phyloP scores from a whole-genome alignment of 2,113 vertebrate species.

The Hemiprocne comata region DNA sequence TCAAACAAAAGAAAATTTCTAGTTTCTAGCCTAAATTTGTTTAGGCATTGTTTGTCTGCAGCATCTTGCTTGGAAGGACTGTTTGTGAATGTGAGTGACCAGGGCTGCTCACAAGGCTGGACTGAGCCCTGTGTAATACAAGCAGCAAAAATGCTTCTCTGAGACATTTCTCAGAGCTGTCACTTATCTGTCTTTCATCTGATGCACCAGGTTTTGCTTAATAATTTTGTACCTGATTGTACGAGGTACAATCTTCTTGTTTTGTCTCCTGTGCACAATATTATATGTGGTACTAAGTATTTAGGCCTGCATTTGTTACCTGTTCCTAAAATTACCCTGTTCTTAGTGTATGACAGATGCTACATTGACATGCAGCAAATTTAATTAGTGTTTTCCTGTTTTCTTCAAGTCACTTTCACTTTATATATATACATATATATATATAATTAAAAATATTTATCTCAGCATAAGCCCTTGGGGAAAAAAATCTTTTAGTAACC shows the following conservation, averaged over 20 bases:
- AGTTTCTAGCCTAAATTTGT: neutral
- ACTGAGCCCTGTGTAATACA: fast-evolving
- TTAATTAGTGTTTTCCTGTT: neutral
- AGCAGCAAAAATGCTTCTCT: neutral
- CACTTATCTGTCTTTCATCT: neutral
- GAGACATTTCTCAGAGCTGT: neutral
- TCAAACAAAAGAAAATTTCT: neutral
- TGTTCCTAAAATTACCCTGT: neutral
- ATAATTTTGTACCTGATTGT: neutral
- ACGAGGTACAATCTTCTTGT: neutral
- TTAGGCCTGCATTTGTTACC: neutral
- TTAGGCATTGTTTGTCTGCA: neutral
- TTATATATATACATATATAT: neutral
- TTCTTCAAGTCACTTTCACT: neutral
- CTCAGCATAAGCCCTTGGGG: neutral
- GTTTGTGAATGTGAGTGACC: neutral
- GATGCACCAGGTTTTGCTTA: neutral
- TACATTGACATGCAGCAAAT: neutral
- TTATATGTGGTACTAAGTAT: neutral
- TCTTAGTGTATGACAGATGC: neutral
- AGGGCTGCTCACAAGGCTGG: fast-evolving
- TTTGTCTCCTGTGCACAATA: neutral
- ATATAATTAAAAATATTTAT: neutral
- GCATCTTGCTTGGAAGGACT: neutral
- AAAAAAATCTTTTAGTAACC: neutral